Percentiles rank a stretch among this genome's conserved stretches.
Conservation (phyloP, 30 jellyfish, hydroid and myxozoan genomes). For the Pelagia noctiluca region DNA sequence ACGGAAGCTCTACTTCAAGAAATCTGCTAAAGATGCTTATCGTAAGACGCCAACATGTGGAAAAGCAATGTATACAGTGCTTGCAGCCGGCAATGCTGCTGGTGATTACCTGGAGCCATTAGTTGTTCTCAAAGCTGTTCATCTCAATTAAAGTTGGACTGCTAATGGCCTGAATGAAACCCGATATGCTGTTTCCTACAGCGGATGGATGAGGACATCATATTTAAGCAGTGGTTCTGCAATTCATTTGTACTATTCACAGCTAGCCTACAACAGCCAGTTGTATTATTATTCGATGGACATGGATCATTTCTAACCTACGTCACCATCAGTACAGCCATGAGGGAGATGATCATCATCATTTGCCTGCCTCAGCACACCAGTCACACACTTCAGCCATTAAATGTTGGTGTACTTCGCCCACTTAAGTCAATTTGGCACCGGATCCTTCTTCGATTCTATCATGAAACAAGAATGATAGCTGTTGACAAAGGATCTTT, state of each 20-base stretch:
- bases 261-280: slow-evolving; percentile 26
- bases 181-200: slow-evolving; percentile 24
- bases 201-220: slow-evolving; percentile 65
- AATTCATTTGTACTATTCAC: slow-evolving; percentile 6
- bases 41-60: slow-evolving; percentile 41
- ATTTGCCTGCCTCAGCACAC: slow-evolving; percentile 63
- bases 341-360: slow-evolving; percentile 21
- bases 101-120: slow-evolving; percentile 54
- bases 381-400: slow-evolving; percentile 51
- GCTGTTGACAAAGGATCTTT: slow-evolving; percentile 35
- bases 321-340: slow-evolving; percentile 35
- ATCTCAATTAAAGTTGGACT: too few relatives aligned
- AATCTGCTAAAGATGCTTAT: slow-evolving; percentile 10
- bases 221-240: slow-evolving; percentile 46
- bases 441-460: slow-evolving; percentile 32
- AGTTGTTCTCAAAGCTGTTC: slow-evolving; percentile 22
- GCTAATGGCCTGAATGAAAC: too few relatives aligned
- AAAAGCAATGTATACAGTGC: slow-evolving; percentile 44
- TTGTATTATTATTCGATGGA: slow-evolving; percentile 29
- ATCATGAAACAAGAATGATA: slow-evolving; percentile 25
- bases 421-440: slow-evolving; percentile 41
- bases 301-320: slow-evolving; percentile 65
- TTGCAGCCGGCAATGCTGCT: slow-evolving; percentile 51
- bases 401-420: slow-evolving; percentile 39
- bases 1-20: slow-evolving; percentile 9